Evolutionary conservation across 2,113 vertebrate genomes (phyloP).

Genomic region (Scomber colias): DNA sequence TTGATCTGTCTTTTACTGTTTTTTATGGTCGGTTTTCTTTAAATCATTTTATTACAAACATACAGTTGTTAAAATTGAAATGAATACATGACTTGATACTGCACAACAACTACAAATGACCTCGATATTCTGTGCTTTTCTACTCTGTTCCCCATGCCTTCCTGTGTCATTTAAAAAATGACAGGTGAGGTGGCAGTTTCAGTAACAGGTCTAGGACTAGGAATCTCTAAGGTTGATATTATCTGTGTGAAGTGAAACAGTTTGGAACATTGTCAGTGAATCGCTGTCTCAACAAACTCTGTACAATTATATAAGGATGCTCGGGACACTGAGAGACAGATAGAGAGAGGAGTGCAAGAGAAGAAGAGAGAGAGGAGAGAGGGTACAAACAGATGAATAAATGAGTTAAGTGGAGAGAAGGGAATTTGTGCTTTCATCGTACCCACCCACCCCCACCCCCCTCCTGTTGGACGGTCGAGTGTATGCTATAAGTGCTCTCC

Average conservation of each 20-base stretch:
- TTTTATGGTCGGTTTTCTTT: not conserved
- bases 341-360: slow-evolving; percentile 30
- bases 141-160: not conserved
- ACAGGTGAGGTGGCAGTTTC: slow-evolving; percentile 12
- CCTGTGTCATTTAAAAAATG: not conserved
- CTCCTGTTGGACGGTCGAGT: slow-evolving; percentile 69
- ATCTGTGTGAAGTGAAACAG: slow-evolving; percentile 11
- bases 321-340: slow-evolving; percentile 39
- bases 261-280: slow-evolving; percentile 37
- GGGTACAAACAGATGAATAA: slow-evolving; percentile 76
- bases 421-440: slow-evolving; percentile 69
- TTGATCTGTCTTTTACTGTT: not conserved
- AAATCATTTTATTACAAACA: not conserved
- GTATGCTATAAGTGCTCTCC: slow-evolving; percentile 72
- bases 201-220: slow-evolving; percentile 44
- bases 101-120: not conserved
- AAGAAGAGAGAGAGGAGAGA: slow-evolving; percentile 3
- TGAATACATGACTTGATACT: not conserved
- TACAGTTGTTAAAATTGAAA: not conserved
- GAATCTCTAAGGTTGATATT: slow-evolving; percentile 30
- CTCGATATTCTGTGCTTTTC: not conserved
- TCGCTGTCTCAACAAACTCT: slow-evolving; percentile 39
- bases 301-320: slow-evolving; percentile 63
- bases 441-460: not conserved
- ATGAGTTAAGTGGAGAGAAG: slow-evolving; percentile 80